phyloP scores from a whole-genome alignment of 2,888 invertebrate species.

The Candidula unifasciata region DNA sequence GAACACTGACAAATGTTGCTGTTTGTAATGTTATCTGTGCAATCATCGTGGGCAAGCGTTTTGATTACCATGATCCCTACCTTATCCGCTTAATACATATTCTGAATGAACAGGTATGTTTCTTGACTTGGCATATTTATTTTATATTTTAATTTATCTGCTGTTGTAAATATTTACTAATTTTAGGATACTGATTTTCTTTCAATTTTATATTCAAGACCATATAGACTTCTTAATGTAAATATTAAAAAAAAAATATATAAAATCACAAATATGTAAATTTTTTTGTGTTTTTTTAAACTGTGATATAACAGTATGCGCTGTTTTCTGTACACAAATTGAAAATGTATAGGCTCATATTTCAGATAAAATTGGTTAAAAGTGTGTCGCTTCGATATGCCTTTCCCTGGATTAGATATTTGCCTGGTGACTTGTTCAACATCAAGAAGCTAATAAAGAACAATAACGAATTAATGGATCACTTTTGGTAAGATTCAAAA shows the following conservation, averaged over 20 bases:
- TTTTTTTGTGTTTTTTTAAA: no score
- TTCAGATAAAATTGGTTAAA: background rate
- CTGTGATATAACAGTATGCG: no score
- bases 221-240: background rate
- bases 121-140: no score
- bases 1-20: conserved; percentile 33
- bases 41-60: conserved; percentile 39
- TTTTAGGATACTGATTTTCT: no score
- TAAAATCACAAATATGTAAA: no score
- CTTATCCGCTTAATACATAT: conserved; percentile 22
- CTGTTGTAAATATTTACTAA: no score
- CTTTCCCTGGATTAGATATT: background rate
- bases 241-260: no score
- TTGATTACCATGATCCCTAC: conserved; percentile 35
- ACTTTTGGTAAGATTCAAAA: background rate
- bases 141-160: no score
- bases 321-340: no score
- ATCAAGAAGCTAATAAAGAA: background rate
- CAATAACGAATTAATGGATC: background rate
- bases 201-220: background rate
- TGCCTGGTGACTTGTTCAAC: background rate
- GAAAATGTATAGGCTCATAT: no score
- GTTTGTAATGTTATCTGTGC: conserved; percentile 42
- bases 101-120: conserved; percentile 35
- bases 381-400: background rate